These are phyloP conservation scores for Hylaeus volcanicus DNA, from an alignment of 1,140 invertebrate species.

Conservation along the genomic window DNA sequence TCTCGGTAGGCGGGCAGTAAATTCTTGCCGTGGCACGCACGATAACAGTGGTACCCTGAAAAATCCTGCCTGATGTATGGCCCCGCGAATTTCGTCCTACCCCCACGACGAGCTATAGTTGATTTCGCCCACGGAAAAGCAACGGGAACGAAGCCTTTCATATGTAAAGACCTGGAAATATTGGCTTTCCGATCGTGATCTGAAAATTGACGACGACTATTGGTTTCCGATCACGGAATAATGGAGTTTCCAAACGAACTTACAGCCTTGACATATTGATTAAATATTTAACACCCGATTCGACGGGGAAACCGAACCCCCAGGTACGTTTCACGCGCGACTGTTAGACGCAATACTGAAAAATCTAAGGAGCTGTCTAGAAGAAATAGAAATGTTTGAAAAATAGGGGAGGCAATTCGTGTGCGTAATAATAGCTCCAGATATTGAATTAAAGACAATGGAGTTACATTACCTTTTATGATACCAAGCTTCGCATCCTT, in stretches of 20 bases:
- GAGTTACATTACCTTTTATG: no score
- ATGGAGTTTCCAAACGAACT: background rate
- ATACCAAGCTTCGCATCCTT: no score
- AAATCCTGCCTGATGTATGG: constrained; percentile 8
- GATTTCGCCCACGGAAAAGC: background rate
- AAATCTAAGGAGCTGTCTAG: no score
- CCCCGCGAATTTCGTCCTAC: background rate
- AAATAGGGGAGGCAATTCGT: no score
- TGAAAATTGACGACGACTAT: background rate
- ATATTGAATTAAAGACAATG: no score
- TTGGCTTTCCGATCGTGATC: background rate
- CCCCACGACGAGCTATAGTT: background rate
- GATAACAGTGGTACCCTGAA: constrained; percentile 5
- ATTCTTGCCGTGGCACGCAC: constrained; percentile 3
- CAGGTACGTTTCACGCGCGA: background rate
- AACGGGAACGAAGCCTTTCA: background rate
- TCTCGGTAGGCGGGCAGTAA: constrained; percentile 8
- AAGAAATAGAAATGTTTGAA: no score
- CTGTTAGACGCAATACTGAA: background rate
- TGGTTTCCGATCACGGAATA: constrained; percentile 16
- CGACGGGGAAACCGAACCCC: background rate
- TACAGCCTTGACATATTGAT: background rate
- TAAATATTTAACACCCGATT: constrained; percentile 14
- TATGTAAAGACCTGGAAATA: constrained; percentile 7
- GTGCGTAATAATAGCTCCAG: no score